phyloP scores from a whole-genome alignment of 2,888 invertebrate genomes.

The Rosalia funebris region DNA sequence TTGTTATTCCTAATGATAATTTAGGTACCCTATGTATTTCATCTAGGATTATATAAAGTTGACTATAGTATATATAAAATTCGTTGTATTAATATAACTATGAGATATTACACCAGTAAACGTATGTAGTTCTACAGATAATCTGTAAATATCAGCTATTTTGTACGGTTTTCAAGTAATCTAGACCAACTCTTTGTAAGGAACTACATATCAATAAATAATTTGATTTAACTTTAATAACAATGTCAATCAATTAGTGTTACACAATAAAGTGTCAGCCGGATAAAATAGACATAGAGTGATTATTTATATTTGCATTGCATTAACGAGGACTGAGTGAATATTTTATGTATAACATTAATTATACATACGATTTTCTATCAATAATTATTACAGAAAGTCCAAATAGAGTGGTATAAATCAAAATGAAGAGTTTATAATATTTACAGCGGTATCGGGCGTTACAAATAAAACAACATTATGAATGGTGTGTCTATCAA shows the following conservation, averaged over 20 bases:
- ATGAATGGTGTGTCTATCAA: conserved; percentile 57
- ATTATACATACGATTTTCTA: conserved; percentile 21
- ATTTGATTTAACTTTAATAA: not conserved
- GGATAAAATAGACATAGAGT: not conserved
- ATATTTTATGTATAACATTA: conserved; percentile 13
- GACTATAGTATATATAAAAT: too few species aligned
- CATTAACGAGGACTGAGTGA: not conserved
- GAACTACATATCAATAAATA: too few species aligned
- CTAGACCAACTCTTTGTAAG: too few species aligned
- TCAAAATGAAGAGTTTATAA: conserved; percentile 28
- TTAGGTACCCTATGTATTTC: too few species aligned
- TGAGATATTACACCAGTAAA: too few species aligned
- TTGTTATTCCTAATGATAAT: too few species aligned
- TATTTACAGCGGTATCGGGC: conserved; percentile 34
- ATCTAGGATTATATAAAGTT: too few species aligned
- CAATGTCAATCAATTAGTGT: not conserved
- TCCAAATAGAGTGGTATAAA: conserved; percentile 25
- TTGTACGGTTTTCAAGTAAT: too few species aligned
- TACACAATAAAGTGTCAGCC: not conserved
- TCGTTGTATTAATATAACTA: too few species aligned
- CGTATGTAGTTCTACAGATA: too few species aligned
- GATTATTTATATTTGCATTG: conserved; percentile 2
- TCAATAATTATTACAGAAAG: conserved; percentile 10
- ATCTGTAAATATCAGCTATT: too few species aligned
- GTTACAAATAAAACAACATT: conserved; percentile 43